Base-by-base conservation (phyloP, 2,113 vertebrate genomes). In the Scophthalmus maximus region DNA sequence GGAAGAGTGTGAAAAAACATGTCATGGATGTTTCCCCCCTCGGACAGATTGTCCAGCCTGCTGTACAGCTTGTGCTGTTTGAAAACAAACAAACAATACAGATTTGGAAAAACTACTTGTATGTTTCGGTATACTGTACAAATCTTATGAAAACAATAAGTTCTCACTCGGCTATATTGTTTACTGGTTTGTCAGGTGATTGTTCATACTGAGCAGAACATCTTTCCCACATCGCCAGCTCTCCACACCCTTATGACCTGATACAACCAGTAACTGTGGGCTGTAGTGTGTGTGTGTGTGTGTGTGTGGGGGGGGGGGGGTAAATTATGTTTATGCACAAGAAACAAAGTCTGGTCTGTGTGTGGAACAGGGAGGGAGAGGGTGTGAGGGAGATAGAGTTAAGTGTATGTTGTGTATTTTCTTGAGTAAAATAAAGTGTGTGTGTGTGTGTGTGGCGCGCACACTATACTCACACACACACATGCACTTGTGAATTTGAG, bases 171-270 rank as follows among this genome's bases (percentile, higher is more conserved):
- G 11, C 47, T 49, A 9, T 81, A 63, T 85, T 85, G 68, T 82
- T 59, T 56, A 67, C 76, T 53, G 42, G 32, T 77, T 74, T 74
- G 69, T 78, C 80, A 89, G 82, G 84, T 91, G 88, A 78, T 69
- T 64, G 68, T 76, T 74, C 83, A 76, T 63, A 62, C 84, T 55
- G 76, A 71, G 61, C 65, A 79, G 68, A 64, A 63, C 32, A 73
- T 86, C 61, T 73, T 53, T 67, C 77, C 52, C 23, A 30, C 8
- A 68, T 74, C 83, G 81, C 82, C 73, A 77, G 63, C 52, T 62
- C 32, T 68, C 67, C 88, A 67, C 86, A 85, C 87, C 78, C 87
- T 57, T 42, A 53, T 60, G 51, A 55, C 73, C 62, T 52, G 56
- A 78, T 86, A 59, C 73, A 82, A 80, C 87, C 72, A 88, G 78